Percentiles rank a stretch among this genome's conserved stretches.
phyloP scores from a whole-genome alignment of 2,797 vertebrate genomes.

The Selene dorsalis region DNA sequence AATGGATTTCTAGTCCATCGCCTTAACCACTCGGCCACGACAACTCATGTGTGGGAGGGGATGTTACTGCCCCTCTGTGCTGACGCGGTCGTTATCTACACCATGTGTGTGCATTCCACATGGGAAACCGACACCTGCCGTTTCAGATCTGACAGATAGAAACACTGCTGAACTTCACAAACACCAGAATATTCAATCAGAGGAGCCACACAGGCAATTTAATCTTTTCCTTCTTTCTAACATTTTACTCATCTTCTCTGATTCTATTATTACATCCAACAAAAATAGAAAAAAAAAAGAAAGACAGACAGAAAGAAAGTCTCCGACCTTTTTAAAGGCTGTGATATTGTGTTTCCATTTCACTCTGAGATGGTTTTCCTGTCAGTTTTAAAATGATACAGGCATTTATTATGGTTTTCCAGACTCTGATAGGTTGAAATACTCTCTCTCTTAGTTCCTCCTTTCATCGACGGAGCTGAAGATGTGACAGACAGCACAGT shows the following conservation, averaged over 20 bases:
- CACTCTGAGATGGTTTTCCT: neutral
- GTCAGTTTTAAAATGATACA: neutral
- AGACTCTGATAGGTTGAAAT: neutral
- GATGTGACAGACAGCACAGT: slow-evolving; percentile 87
- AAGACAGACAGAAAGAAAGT: neutral
- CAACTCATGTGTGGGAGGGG: neutral
- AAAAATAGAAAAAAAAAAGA: neutral
- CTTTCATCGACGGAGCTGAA: slow-evolving; percentile 87
- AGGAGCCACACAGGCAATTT: neutral
- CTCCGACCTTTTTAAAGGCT: neutral
- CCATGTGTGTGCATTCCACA: slow-evolving; percentile 15
- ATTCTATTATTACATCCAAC: neutral
- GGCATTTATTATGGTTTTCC: neutral
- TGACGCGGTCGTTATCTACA: neutral
- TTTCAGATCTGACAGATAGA: neutral
- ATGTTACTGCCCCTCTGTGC: accelerated
- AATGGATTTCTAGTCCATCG: slow-evolving; percentile 86
- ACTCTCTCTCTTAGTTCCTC: slow-evolving; percentile 86
- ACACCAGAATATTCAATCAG: neutral
- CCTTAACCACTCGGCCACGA: slow-evolving; percentile 85
- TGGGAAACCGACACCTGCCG: slow-evolving; percentile 55
- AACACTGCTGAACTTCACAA: neutral
- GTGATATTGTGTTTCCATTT: neutral
- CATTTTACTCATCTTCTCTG: neutral
- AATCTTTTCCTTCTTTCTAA: neutral